phyloP scores from a whole-genome alignment of 2,888 invertebrate species.

The Volucella zonaria region DNA sequence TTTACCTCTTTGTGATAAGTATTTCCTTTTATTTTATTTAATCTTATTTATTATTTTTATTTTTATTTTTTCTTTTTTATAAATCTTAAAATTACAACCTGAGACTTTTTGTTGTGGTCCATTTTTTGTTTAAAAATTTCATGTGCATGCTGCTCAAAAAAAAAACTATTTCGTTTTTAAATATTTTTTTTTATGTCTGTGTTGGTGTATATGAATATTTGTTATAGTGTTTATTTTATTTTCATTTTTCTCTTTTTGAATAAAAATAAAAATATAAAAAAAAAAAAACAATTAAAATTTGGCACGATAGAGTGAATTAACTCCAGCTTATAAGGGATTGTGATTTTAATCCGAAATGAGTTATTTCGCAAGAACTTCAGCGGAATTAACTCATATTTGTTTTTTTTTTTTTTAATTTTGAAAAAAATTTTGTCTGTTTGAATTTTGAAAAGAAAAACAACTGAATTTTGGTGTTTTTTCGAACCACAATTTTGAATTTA shows the following conservation, averaged over 20 bases:
- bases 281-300: constrained; percentile 38
- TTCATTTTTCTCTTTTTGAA: background rate
- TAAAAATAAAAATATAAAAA: constrained; percentile 4
- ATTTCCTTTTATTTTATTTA: constrained; percentile 48
- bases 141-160: constrained; percentile 41
- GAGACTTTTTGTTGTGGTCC: constrained; percentile 71
- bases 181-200: constrained; percentile 9
- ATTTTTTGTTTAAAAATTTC: constrained; percentile 39
- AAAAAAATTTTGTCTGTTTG: constrained; percentile 73
- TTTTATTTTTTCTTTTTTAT: constrained; percentile 64
- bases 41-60: constrained; percentile 48
- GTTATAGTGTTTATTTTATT: background rate
- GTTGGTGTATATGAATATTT: constrained; percentile 16
- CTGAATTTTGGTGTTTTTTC: constrained; percentile 70
- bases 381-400: constrained; percentile 52
- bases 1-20: constrained; percentile 33
- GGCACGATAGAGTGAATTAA: constrained; percentile 53
- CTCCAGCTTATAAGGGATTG: constrained; percentile 21
- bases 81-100: constrained; percentile 69
- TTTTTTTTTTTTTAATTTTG: constrained; percentile 50
- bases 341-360: constrained; percentile 28
- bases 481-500: constrained; percentile 78
- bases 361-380: constrained; percentile 46
- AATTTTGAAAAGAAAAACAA: constrained; percentile 18
- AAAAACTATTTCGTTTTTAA: constrained; percentile 51